Base-by-base conservation (phyloP, 2,888 invertebrate species). In the Nesidiocoris tenuis region DNA sequence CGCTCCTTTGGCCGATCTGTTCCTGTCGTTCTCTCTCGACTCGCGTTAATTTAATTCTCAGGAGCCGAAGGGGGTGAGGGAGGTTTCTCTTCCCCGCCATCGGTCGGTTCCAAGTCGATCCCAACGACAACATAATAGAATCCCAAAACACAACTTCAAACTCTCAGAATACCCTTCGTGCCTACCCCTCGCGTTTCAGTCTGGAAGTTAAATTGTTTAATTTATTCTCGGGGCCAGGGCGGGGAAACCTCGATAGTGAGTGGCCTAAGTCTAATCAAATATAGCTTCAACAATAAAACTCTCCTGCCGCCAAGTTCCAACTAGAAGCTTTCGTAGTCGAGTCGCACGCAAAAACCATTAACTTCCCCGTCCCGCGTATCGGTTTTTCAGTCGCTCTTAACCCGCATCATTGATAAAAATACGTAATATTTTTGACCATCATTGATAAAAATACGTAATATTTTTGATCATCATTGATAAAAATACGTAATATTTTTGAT, bases 51-150 rank as follows among this genome's bases (percentile, higher is more conserved):
- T 78, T 78, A 78, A 78, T 78, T 77, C 77, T 63, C 63, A 67
- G 65, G 23, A 2, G 39, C 12, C n/a, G n/a, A n/a, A n/a, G n/a
- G n/a, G n/a, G n/a, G n/a, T n/a, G n/a, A n/a, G n/a, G n/a, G n/a
- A n/a, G n/a, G n/a, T n/a, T n/a, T n/a, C n/a, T 1, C 22, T n/a
- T 55, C 17, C 17, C 24, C 24, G 2, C 54, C 54, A 59, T n/a
- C n/a, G 24, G 61, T 74, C 22, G 24, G 61, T 25, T 66, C 77
- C 78, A 78, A 78, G 78, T 78, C 78, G 78, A 78, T 78, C 77
- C 77, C 78, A 78, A 78, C 78, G 78, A 78, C 78, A 78, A 78
- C 78, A 78, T 78, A 78, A 78, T 78, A 78, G 78, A 77, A 78
- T 78, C 78, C 77, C 78, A 77, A 78, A 78, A 78, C 78, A 78